Evolutionary conservation across 1,140 invertebrate species (phyloP).

Genomic region (Archivesica marissinica): DNA sequence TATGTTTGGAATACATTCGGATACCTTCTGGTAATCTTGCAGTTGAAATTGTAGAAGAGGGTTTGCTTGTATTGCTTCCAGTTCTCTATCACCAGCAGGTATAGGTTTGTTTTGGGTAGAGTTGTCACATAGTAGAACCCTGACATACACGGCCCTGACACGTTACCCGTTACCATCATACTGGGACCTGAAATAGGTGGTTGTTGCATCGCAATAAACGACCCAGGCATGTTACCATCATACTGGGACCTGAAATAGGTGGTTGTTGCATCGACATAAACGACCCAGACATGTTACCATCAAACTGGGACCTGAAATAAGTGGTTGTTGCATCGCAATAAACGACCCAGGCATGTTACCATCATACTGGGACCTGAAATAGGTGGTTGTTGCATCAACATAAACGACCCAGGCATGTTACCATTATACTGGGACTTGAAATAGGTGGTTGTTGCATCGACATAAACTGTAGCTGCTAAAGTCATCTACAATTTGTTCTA

Average conservation of each 20-base stretch:
- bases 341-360: conserved; percentile 84
- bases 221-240: conserved; percentile 85
- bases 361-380: conserved; percentile 82
- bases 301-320: conserved; percentile 79
- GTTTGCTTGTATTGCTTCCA: conserved; percentile 80
- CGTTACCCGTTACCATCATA: conserved; percentile 84
- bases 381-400: neutral
- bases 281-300: conserved; percentile 85
- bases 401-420: too few relatives aligned
- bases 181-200: conserved; percentile 76
- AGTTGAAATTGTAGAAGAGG: conserved; percentile 85
- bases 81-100: conserved; percentile 84
- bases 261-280: neutral
- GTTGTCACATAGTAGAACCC: conserved; percentile 85
- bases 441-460: neutral
- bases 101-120: conserved; percentile 84
- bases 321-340: neutral
- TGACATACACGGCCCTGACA: conserved; percentile 84
- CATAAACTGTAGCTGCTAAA: too few relatives aligned
- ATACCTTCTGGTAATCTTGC: conserved; percentile 83
- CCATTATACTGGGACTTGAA: conserved; percentile 83
- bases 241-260: conserved; percentile 84
- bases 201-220: neutral
- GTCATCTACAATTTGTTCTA: too few relatives aligned
- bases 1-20: too few relatives aligned